Base-by-base conservation (phyloP, 2,888 invertebrate genomes). In the Pseudolycoriella hygida region DNA sequence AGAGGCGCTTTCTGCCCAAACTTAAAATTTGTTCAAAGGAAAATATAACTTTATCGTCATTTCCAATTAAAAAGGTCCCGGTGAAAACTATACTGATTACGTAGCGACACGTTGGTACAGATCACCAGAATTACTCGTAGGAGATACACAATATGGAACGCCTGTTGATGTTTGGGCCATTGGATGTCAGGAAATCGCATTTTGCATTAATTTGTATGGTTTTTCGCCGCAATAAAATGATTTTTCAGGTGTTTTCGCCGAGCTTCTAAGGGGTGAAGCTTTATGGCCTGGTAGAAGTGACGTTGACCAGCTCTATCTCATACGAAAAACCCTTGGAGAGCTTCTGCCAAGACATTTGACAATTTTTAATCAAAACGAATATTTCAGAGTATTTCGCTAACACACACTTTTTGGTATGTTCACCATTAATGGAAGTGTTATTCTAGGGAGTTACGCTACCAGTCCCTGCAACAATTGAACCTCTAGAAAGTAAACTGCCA, bases 61-160 rank as follows among this genome's bases (percentile, higher is more conserved):
- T 25, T 25, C 25, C 25, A 6, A 25, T 25, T 4, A 8, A 25
- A 25, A 25, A 80, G 87, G 82, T 66, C 92, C 94, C 1, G 93
- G 89, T 1, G 97, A 97, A 71, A 89, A 92, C 63, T 98, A 96
- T 65, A 98, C 97, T 45, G 98, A 98, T 67, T 98, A 98, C 65
- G 98, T 98, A 52, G 97, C 97, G 40, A 98, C 98, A 32, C 73
- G 97, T 45, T 98, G 97, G 97, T 98, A 98, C 69, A 73, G 98
- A 49, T 88, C 94, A 4, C 97, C 97, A 0, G 97, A 98, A 63
- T 71, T 98, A 18, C 72, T 98, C 41, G 97, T 98, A 1, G 98
- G 97, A 0, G 97, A 98, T 65, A 93, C 93, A 15, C 80, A 84
- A 64, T 89, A 88, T 57, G 81, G 87, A 50, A 79, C 85, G 2